These are phyloP conservation scores for Anguilla rostrata DNA, from an alignment of 2,113 vertebrate genomes.

Conservation along the genomic window DNA sequence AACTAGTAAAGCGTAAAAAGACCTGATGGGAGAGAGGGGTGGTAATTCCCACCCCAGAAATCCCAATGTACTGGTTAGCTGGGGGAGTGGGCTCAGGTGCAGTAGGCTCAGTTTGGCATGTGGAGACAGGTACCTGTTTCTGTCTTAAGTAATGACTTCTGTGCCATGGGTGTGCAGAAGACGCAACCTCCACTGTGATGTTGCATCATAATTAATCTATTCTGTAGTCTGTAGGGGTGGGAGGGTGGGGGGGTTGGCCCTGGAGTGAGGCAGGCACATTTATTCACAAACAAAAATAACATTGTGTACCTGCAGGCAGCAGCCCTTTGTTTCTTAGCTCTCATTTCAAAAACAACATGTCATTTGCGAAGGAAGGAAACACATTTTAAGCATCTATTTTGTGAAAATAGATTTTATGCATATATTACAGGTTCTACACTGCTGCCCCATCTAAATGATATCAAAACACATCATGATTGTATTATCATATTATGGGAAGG, in stretches of 20 bases:
- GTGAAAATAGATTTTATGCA: background rate
- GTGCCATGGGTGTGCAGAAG: constrained; percentile 34
- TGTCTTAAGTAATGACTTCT: constrained; percentile 48
- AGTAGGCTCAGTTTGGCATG: constrained; percentile 50
- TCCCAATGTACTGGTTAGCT: constrained; percentile 44
- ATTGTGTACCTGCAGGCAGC: background rate
- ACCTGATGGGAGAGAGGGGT: constrained; percentile 44
- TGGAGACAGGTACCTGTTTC: constrained; percentile 65
- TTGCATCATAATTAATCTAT: constrained; percentile 52
- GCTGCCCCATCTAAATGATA: too few species aligned
- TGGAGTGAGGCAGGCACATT: background rate
- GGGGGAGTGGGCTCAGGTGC: constrained; percentile 31
- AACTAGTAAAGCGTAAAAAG: constrained; percentile 28
- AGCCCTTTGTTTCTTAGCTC: background rate
- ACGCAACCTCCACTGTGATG: constrained; percentile 53
- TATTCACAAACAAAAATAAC: constrained; percentile 25
- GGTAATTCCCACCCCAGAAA: too few species aligned
- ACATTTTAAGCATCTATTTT: background rate
- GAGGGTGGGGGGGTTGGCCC: background rate
- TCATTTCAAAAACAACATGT: constrained; percentile 21
- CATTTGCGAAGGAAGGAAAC: background rate
- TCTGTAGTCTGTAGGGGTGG: constrained; percentile 29
- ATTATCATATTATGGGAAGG: too few species aligned
- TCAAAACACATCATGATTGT: too few species aligned
- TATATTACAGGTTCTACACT: too few species aligned